Percentiles rank a stretch among this genome's conserved stretches.
Evolutionary conservation across 1,140 invertebrate species (phyloP).

Genomic region (Diprion similis): DNA sequence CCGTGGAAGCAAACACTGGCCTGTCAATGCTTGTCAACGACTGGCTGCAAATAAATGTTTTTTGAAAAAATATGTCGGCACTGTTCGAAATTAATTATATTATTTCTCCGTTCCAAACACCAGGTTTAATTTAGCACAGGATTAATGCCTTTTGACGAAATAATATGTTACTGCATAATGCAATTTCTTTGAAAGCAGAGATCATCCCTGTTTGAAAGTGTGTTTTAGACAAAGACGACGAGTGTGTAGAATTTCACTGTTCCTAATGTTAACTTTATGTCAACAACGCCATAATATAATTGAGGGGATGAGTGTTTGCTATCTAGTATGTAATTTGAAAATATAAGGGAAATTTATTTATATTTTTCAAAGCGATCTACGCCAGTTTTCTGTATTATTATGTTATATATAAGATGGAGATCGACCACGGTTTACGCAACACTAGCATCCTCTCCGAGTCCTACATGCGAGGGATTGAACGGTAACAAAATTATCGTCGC

Average conservation of each 20-base stretch:
- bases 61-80: not conserved
- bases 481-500: constrained; percentile 19
- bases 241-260: not conserved
- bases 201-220: no score
- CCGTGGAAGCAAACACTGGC: not conserved
- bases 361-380: no score
- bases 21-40: not conserved
- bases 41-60: not conserved
- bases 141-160: no score
- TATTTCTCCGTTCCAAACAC: no score
- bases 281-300: not conserved
- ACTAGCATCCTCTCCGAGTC: constrained; percentile 18
- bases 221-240: not conserved
- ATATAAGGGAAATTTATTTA: no score
- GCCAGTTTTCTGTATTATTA: no score
- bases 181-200: no score
- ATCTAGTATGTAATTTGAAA: no score
- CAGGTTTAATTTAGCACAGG: no score
- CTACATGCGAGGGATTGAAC: constrained; percentile 22
- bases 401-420: no score
- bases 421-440: not conserved
- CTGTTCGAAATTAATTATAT: not conserved
- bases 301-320: not conserved
- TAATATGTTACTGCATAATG: no score
- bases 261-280: not conserved